These are phyloP conservation scores for Heliocidaris erythrogramma DNA, from an alignment of 35 echinoderm and acorn worm genomes.

Conservation along the genomic window DNA sequence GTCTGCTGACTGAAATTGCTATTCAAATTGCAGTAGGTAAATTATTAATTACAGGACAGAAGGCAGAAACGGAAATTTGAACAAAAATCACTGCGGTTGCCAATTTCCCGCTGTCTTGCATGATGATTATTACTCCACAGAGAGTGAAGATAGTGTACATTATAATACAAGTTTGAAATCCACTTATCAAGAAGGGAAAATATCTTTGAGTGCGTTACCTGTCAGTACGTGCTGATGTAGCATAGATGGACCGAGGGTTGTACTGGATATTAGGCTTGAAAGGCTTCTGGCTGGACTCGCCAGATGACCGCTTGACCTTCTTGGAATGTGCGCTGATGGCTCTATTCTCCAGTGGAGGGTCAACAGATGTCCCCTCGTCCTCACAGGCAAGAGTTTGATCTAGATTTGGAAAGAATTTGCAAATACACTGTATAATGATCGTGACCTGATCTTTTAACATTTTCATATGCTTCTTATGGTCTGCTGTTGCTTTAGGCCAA, in stretches of 20 bases:
- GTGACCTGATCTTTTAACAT: neutral
- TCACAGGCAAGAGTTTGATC: neutral
- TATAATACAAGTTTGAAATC: neutral
- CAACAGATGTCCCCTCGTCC: neutral
- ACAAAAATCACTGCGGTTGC: too few relatives aligned
- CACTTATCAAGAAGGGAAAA: neutral
- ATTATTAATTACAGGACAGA: too few relatives aligned
- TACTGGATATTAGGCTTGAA: conserved; percentile 27
- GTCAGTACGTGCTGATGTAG: neutral
- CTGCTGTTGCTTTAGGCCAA: too few relatives aligned
- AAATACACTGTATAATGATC: neutral
- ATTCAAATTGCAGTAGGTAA: too few relatives aligned
- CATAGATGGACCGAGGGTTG: conserved; percentile 15
- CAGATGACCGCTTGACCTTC: neutral
- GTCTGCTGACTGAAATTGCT: too few relatives aligned
- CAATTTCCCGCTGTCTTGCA: too few relatives aligned
- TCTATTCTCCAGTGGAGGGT: neutral
- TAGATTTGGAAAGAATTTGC: neutral
- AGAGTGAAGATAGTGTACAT: too few relatives aligned
- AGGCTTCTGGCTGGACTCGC: neutral
- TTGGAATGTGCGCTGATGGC: neutral
- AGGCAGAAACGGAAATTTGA: too few relatives aligned
- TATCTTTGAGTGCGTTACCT: neutral
- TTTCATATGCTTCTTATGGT: neutral
- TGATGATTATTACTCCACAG: too few relatives aligned